Evolutionary conservation across 92 coral and sea anemone species (phyloP).

Genomic region (Phymanthus crucifer): DNA sequence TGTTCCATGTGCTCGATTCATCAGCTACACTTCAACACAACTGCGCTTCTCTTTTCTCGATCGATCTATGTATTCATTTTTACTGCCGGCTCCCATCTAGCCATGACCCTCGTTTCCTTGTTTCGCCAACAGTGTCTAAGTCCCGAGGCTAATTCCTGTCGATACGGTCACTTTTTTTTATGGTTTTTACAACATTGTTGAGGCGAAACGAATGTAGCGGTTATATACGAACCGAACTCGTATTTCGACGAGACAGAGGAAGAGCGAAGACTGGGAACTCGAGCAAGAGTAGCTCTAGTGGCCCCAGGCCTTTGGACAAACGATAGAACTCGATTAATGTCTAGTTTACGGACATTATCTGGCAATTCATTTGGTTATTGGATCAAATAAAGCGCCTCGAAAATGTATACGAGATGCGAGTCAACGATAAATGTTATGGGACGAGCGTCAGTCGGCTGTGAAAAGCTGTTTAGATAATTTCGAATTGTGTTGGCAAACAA

Average conservation of each 20-base stretch:
- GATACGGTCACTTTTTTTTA: neutral
- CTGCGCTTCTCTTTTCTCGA: neutral
- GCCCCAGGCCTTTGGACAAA: neutral
- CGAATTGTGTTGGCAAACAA: conserved; percentile 2
- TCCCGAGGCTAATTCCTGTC: neutral
- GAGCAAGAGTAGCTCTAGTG: neutral
- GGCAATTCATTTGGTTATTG: neutral
- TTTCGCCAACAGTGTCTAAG: neutral
- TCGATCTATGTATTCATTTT: neutral
- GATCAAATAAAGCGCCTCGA: neutral
- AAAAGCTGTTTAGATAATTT: neutral
- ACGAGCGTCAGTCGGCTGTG: neutral
- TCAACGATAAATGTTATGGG: neutral
- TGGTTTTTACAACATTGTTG: neutral
- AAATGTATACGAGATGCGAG: neutral
- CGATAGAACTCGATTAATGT: conserved; percentile 1
- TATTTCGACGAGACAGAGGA: neutral
- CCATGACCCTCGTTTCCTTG: neutral
- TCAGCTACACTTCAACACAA: neutral
- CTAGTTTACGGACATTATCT: neutral
- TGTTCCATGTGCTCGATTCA: conserved; percentile 6
- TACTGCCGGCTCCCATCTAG: neutral
- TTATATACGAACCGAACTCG: neutral
- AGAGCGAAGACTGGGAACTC: conserved; percentile 7
- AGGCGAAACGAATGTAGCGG: conserved; percentile 1